phyloP scores from a whole-genome alignment of 2,113 vertebrate genomes.

The Cynoglossus semilaevis region DNA sequence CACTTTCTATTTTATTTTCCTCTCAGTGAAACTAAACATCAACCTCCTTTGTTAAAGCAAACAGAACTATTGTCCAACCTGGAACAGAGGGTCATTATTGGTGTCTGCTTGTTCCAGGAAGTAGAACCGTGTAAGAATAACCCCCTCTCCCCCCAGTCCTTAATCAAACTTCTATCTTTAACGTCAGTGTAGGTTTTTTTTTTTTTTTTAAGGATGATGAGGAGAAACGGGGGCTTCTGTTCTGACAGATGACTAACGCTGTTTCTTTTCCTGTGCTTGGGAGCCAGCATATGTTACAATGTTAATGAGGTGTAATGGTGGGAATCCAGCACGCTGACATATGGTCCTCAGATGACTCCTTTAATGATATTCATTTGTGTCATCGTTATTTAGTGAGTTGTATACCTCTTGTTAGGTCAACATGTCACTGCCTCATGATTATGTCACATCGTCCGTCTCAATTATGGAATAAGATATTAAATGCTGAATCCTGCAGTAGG shows the following conservation, averaged over 20 bases:
- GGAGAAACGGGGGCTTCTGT: constrained; percentile 36
- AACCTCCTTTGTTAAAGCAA: too few relatives aligned
- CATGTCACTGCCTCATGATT: constrained; percentile 69
- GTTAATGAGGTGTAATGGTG: constrained; percentile 77
- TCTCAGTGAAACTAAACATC: too few relatives aligned
- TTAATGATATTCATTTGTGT: constrained; percentile 75
- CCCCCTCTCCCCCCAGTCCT: neutral
- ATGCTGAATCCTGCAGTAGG: constrained; percentile 39
- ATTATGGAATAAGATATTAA: constrained; percentile 70
- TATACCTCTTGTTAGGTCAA: constrained; percentile 76
- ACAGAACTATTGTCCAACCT: too few relatives aligned
- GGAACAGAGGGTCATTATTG: too few relatives aligned
- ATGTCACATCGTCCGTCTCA: constrained; percentile 76
- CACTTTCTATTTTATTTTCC: too few relatives aligned
- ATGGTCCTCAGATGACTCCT: constrained; percentile 75
- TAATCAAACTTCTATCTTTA: neutral
- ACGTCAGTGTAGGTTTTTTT: constrained; percentile 15
- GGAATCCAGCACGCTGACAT: constrained; percentile 75
- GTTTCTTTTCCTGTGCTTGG: constrained; percentile 70
- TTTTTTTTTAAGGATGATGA: constrained; percentile 11
- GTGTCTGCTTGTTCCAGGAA: too few relatives aligned
- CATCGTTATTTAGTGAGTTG: constrained; percentile 68
- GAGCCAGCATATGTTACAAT: constrained; percentile 76
- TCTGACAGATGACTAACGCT: constrained; percentile 68
- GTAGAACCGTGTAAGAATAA: neutral